A percentile compares a stretch with the other conserved stretches of the same genome.
Conservation (phyloP, 2,888 invertebrate genomes). For the Luperina testacea region DNA sequence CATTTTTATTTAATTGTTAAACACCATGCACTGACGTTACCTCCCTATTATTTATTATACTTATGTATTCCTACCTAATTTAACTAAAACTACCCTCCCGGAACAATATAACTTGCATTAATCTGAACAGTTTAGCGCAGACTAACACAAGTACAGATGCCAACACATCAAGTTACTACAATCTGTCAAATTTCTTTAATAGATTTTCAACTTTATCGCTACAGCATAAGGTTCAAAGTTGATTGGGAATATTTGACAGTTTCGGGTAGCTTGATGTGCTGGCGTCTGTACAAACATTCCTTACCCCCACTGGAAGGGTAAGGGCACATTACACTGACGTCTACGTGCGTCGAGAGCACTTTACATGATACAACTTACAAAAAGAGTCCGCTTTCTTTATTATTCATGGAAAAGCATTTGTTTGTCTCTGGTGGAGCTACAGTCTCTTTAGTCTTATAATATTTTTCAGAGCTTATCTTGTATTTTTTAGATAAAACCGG, state of each 20-base stretch:
- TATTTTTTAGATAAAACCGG: background rate
- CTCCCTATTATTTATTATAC: background rate
- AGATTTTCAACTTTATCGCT: no score
- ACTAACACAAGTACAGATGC: slow-evolving; percentile 13
- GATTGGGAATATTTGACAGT: no score
- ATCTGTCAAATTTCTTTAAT: no score
- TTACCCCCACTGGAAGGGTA: slow-evolving; percentile 11
- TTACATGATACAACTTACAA: slow-evolving; percentile 16
- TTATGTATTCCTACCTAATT: slow-evolving; percentile 1
- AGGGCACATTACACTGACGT: background rate
- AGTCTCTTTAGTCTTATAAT: background rate
- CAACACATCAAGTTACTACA: no score
- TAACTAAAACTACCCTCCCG: background rate
- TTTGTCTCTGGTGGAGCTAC: background rate
- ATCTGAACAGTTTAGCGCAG: slow-evolving; percentile 35
- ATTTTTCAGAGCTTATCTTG: slow-evolving; percentile 15
- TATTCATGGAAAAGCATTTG: slow-evolving; percentile 26
- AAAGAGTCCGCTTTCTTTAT: slow-evolving; percentile 24
- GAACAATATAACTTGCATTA: slow-evolving; percentile 33
- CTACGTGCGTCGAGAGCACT: slow-evolving; percentile 8
- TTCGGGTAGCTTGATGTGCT: no score
- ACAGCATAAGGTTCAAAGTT: no score
- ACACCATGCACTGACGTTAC: background rate
- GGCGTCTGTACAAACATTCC: slow-evolving; percentile 38
- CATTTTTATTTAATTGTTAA: background rate